Evolutionary conservation across 2,113 vertebrate species (phyloP).

Genomic region (Silurus meridionalis): DNA sequence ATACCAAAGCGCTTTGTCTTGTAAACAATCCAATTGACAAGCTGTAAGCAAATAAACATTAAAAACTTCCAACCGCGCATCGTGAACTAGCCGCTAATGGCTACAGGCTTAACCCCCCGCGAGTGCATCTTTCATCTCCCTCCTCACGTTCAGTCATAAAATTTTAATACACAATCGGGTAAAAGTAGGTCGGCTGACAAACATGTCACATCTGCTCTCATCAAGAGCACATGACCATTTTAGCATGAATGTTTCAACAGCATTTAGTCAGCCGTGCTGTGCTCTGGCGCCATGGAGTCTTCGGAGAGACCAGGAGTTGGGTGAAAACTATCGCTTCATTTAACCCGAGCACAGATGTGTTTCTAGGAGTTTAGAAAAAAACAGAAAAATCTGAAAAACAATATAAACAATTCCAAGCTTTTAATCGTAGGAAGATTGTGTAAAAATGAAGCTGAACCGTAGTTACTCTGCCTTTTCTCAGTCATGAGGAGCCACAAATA

Average conservation of each 20-base stretch:
- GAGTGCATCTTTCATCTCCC: slow-evolving; percentile 69
- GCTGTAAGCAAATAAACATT: slow-evolving; percentile 29
- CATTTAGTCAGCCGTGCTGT: slow-evolving; percentile 45
- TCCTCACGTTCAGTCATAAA: slow-evolving; percentile 70
- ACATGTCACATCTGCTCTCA: slow-evolving; percentile 75
- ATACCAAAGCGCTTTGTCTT: background rate
- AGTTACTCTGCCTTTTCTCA: background rate
- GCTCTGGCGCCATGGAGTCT: slow-evolving; percentile 6
- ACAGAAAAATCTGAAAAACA: background rate
- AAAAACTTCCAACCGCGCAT: slow-evolving; percentile 61
- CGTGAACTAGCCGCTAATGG: slow-evolving; percentile 30
- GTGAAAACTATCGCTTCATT: slow-evolving; percentile 34
- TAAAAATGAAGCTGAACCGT: background rate
- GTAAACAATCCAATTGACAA: slow-evolving; percentile 30
- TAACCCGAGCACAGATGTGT: slow-evolving; percentile 19
- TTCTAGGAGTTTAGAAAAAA: background rate
- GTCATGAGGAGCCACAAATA: background rate
- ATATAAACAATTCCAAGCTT: background rate
- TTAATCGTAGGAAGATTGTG: background rate
- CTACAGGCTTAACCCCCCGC: slow-evolving; percentile 51
- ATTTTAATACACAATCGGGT: slow-evolving; percentile 76
- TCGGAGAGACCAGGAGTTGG: slow-evolving; percentile 5
- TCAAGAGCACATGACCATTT: slow-evolving; percentile 63
- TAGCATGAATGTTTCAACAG: slow-evolving; percentile 64
- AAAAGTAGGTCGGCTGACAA: slow-evolving; percentile 78